phyloP scores from a whole-genome alignment of 2,888 invertebrate genomes.

The Theretra japonica region DNA sequence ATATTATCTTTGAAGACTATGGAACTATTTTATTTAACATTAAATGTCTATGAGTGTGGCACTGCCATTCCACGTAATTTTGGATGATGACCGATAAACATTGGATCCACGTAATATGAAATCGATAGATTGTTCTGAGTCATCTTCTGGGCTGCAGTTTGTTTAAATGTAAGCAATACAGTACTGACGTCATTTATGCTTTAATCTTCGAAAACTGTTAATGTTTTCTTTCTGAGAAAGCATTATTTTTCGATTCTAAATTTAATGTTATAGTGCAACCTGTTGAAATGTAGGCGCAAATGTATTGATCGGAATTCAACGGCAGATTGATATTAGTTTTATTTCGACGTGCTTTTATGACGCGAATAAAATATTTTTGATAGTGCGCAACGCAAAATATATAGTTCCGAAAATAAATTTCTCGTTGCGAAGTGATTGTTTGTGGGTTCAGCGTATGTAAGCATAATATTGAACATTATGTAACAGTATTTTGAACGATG shows the following conservation, averaged over 20 bases:
- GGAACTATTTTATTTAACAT: too few species aligned
- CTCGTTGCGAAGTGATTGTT: background rate
- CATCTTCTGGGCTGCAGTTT: background rate
- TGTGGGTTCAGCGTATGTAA: background rate
- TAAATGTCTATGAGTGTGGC: too few species aligned
- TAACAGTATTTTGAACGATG: too few species aligned
- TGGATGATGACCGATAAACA: too few species aligned
- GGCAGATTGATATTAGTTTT: background rate
- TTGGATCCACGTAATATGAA: too few species aligned
- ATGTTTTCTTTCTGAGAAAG: background rate
- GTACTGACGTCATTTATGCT: background rate
- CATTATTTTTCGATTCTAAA: background rate
- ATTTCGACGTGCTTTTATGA: slow-evolving; percentile 1
- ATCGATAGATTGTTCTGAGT: background rate
- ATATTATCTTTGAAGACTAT: too few species aligned
- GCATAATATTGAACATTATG: background rate
- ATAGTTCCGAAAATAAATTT: background rate
- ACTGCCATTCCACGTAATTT: too few species aligned
- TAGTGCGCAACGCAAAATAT: background rate
- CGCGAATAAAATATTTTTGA: background rate
- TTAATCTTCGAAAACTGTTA: background rate
- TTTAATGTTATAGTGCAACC: background rate
- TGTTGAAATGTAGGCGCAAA: background rate
- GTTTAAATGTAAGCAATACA: background rate
- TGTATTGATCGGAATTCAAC: background rate